These are phyloP conservation scores for Microctenopoma stevenorrisi DNA, from an alignment of 2,797 vertebrate species.

Conservation along the genomic window DNA sequence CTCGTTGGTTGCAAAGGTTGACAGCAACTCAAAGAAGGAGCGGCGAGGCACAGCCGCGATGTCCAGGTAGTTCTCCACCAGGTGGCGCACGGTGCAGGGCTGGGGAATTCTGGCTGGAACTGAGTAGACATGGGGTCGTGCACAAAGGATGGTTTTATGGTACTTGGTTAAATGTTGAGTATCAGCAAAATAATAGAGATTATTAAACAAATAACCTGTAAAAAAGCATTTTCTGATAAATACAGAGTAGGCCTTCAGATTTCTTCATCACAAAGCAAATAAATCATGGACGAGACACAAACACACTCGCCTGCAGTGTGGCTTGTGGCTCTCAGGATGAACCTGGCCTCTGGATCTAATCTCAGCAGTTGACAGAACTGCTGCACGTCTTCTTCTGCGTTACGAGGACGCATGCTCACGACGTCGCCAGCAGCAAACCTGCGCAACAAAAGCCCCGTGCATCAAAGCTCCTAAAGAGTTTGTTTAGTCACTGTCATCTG, in stretches of 20 bases:
- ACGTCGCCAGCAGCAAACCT: slow-evolving; percentile 91
- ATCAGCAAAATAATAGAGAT: too few relatives aligned
- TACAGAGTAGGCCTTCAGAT: too few relatives aligned
- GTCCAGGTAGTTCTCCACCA: slow-evolving; percentile 89
- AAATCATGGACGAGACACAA: too few relatives aligned
- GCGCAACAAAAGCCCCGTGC: not conserved
- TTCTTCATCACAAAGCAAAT: too few relatives aligned
- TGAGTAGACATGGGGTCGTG: slow-evolving; percentile 9
- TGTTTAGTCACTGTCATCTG: too few relatives aligned
- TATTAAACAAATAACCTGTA: too few relatives aligned
- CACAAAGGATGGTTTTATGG: not conserved
- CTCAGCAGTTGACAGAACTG: slow-evolving; percentile 87
- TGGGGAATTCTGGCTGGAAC: slow-evolving; percentile 84
- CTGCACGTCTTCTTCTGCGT: slow-evolving; percentile 79
- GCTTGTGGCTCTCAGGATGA: slow-evolving; percentile 82
- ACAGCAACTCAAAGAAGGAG: slow-evolving; percentile 92
- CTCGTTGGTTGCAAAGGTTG: slow-evolving; percentile 81
- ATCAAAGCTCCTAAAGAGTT: too few relatives aligned
- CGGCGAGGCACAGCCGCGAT: slow-evolving; percentile 90
- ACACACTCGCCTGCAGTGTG: slow-evolving; percentile 65
- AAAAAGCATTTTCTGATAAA: too few relatives aligned
- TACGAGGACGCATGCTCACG: slow-evolving; percentile 89
- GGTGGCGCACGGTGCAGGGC: slow-evolving; percentile 85
- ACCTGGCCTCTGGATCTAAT: slow-evolving; percentile 83
- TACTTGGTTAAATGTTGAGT: not conserved